Evolutionary conservation across 2,113 vertebrate species (phyloP), one percentile per base, ranked within the genome.

Genomic region (Theristicus caerulescens): DNA sequence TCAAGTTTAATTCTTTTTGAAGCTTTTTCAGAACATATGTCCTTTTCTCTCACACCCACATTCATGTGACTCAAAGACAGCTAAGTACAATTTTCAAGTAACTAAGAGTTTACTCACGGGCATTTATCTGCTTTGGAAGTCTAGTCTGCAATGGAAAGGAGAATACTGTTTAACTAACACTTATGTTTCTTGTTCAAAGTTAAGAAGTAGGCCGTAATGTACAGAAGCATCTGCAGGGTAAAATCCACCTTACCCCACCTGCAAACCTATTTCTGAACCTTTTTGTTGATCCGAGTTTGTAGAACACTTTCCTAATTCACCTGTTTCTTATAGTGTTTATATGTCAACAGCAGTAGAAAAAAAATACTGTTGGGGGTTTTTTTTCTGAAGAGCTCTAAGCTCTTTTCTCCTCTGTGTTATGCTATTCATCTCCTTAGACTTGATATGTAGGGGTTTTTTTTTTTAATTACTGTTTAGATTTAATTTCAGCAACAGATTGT

Each of bases 31-130:
- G 78, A 87, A 55, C 71, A 21, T 34, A 77, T 90, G 64, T 82
- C 42, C 14, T 93, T 82, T 92, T 88, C 73, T 71, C 38, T 82
- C 55, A 85, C 89, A 54, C 74, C 94, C 74, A 89, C 78, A 54
- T 72, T 94, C 24, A 34, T 88, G 87, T 95, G 85, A 95, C 70
- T 94, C 91, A 95, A 90, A 91, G 79, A 80, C 15, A 85, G 70
- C 81, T 88, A 82, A 77, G 66, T 62, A 47, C 38, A 77, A 29
- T 92, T 93, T 92, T 94, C 40, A 62, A 24, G 8, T 42, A 88
- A 70, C 46, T 86, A 46, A 76, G 71, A 38, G 18, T 95, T 96
- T 94, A 91, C 26, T 95, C 16, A 17, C 13, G 29, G 16, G 21
- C 10, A 6, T 94, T 71, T 76, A 66, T 87, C 29, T 77, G 38